Percentiles rank a stretch among this genome's conserved stretches.
Conservation (phyloP, 2,888 invertebrate species). For the Dicyrtoma fusca region DNA sequence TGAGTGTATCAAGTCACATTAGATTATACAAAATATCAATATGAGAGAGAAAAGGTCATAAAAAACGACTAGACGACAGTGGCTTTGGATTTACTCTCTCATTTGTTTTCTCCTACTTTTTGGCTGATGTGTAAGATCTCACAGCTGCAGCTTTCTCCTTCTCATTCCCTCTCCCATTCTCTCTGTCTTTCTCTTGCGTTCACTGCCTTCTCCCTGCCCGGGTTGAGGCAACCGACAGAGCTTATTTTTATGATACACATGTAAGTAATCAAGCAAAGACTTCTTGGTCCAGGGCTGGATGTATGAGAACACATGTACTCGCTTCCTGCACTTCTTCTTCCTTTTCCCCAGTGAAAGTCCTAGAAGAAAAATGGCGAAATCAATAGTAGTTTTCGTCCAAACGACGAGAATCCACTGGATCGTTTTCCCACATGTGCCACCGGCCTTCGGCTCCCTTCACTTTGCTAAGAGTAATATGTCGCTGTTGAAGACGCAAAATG, state of each 20-base stretch:
- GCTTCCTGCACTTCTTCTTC: not conserved
- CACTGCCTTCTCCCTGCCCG: not conserved
- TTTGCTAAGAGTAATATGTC: no score
- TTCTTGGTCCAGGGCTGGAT: not conserved
- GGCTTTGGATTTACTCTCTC: slow-evolving; percentile 8
- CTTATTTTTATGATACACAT: slow-evolving; percentile 24
- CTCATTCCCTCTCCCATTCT: not conserved
- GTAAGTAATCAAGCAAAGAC: slow-evolving; percentile 19
- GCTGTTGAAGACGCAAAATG: no score
- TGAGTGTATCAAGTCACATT: slow-evolving; percentile 1
- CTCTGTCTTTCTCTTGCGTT: not conserved
- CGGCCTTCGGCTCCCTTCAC: no score
- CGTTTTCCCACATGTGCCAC: slow-evolving; percentile 38
- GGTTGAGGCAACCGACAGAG: slow-evolving; percentile 6
- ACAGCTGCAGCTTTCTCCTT: slow-evolving; percentile 7
- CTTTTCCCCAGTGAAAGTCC: slow-evolving; percentile 14
- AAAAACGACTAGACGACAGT: not conserved
- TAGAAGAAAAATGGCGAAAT: slow-evolving; percentile 34
- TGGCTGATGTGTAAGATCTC: not conserved
- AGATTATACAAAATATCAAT: slow-evolving; percentile 9
- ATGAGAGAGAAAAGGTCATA: slow-evolving; percentile 1
- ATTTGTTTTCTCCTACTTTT: not conserved
- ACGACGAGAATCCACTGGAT: slow-evolving; percentile 21
- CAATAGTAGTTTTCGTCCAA: slow-evolving; percentile 24
- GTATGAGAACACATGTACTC: not conserved